Conservation (phyloP, 1,140 invertebrate genomes). For the Ditylenchus dipsaci region DNA sequence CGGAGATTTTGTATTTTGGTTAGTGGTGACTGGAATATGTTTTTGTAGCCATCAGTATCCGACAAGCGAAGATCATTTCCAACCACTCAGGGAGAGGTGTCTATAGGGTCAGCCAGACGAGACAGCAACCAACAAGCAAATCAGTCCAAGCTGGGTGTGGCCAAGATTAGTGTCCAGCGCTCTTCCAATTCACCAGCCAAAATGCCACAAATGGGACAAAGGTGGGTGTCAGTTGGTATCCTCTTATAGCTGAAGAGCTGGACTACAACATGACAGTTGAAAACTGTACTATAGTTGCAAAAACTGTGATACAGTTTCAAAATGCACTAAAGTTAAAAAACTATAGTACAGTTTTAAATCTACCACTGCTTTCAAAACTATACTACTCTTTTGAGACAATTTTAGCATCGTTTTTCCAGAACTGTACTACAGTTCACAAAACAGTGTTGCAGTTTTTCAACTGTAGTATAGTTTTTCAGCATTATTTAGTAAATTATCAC, state of each 20-base stretch:
- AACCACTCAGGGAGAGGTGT: constrained; percentile 31
- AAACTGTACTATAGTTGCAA: not conserved
- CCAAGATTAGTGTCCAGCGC: not conserved
- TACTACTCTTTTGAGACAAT: too few species aligned
- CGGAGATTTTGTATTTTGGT: constrained; percentile 7
- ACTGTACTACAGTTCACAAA: too few species aligned
- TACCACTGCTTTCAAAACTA: too few species aligned
- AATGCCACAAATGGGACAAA: not conserved
- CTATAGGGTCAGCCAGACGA: constrained; percentile 14
- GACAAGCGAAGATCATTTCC: constrained; percentile 53
- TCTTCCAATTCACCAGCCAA: not conserved
- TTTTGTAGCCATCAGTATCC: not conserved
- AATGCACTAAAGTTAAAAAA: not conserved
- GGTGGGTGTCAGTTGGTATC: too few species aligned
- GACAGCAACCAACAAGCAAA: constrained; percentile 4
- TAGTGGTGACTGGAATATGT: not conserved
- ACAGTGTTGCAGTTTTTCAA: too few species aligned
- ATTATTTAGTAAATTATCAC: too few species aligned
- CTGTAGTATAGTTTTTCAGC: too few species aligned
- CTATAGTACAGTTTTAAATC: too few species aligned
- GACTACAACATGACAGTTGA: too few species aligned
- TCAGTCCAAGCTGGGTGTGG: not conserved
- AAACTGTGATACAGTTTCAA: not conserved
- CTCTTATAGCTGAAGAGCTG: not conserved
- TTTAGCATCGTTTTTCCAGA: too few species aligned